Base-by-base conservation (phyloP, 2,888 invertebrate genomes). In the Seira musarum region DNA sequence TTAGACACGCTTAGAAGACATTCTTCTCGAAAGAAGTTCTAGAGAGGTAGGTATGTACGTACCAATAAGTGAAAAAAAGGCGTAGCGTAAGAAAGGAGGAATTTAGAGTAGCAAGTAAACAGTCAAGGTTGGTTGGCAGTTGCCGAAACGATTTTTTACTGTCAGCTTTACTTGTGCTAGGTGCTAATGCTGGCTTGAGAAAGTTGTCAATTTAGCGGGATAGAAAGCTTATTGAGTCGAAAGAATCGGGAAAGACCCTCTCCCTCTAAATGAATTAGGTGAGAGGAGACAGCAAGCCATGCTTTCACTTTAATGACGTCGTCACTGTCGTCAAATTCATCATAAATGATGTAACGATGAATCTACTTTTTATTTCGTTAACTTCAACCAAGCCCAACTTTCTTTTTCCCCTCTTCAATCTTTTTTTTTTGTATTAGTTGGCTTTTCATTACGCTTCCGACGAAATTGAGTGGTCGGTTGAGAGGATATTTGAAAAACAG, bases 61-160 rank as follows among this genome's bases (percentile, higher is more conserved):
- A 13, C 15, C 17, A 49, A 13, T n/a, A 40, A 40, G 35, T 25
- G 53, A 53, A 25, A 53, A 21, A 13, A 13, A 49, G 49, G 17
- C 49, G 49, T 49, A 49, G 21, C 19, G 22, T 1, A 19, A 67
- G 49, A 17, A 49, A 35, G 21, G 67, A 8, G 22, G 49, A 46
- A 35, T 67, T 67, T 67, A 15, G 6, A n/a, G 13, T 2, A 49
- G 17, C 49, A 3, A 49, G 49, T 49, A 49, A 49, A 49, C 49
- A 49, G 49, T 49, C 49, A 49, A 49, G 49, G 49, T 49, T 49
- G 3, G 76, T 40, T 72, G 73, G 53, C 68, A 80, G 80, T 80
- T 69, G 74, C 80, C 65, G 69, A 69, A 80, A 69, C 70, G 80
- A 80, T 80, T 80, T 80, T 80, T 80, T 80, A 80, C 74, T 80